Evolutionary conservation across 1,140 invertebrate species (phyloP), one percentile per base, ranked within the genome.

Genomic region (Nylanderia fulva): DNA sequence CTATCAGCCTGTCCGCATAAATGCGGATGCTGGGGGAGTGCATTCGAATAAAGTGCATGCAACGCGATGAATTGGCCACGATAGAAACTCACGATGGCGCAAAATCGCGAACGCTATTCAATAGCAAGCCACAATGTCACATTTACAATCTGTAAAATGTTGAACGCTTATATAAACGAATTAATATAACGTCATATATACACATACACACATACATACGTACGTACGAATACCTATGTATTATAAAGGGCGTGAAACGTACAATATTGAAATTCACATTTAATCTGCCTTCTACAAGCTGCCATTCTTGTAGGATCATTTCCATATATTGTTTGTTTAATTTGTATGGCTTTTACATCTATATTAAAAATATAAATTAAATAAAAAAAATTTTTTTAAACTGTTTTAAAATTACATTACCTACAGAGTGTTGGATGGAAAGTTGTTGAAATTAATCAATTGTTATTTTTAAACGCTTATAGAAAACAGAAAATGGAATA

Each of bases 1-100:
- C 64, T 71, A 58, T 82, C 77, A 33, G 52, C 36, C 39, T 58
- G 66, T 72, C 52, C 52, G 52, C 52, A 72, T 45, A 82, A 82
- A 82, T 82, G 77, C 64, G 64, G 64, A 71, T 69, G 33, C 29
- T 39, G 68, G 64, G 64, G 64, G 54, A 82, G 52, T 58, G 66
- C 77, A 82, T 82, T 82, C 77, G 77, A 72, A 82, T 82, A 82
- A 82, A 82, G 77, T 82, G 54, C 77, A 82, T 58, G 77, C 77
- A 60, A 72, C 27, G 24, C 52, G 66, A 82, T 82, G 77, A 82
- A 82, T 82, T 82, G 77, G 66, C 66, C 54, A 68, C 77, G 77
- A 82, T 82, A 72, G 77, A 72, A 82, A 72, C 52, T 82, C 77
- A 82, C 66, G 64, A 27, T 82, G 66, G 77, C 66, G 77, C 52